Conservation (phyloP, 2,797 vertebrate species). For the Huso huso region DNA sequence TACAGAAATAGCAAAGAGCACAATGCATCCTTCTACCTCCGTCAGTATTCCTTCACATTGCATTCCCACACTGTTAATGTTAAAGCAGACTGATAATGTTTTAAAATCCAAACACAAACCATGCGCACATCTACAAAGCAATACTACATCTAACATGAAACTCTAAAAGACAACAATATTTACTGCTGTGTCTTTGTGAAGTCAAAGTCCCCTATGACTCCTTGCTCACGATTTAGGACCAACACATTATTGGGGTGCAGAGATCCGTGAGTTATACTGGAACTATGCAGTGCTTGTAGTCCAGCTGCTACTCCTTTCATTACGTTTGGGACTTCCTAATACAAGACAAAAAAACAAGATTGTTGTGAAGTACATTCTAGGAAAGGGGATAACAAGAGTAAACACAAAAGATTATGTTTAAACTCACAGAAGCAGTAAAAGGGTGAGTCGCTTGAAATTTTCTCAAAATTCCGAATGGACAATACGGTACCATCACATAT, state of each 20-base stretch:
- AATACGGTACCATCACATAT: conserved; percentile 68
- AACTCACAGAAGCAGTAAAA: conserved; percentile 58
- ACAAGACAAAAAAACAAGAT: neutral
- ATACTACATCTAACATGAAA: no score
- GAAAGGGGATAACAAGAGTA: neutral
- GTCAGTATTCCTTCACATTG: no score
- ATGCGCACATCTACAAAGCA: no score
- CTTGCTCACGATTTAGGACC: conserved; percentile 57
- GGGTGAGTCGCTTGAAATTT: conserved; percentile 50
- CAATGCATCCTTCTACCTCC: no score
- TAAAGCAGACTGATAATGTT: no score
- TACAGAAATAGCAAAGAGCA: no score
- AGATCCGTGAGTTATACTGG: conserved; percentile 56
- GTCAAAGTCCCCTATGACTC: conserved; percentile 71
- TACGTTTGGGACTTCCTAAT: conserved; percentile 59
- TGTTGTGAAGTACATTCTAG: neutral
- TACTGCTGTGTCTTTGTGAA: no score
- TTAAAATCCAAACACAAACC: no score
- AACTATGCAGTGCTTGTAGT: conserved; percentile 53
- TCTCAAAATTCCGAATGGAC: conserved; percentile 50
- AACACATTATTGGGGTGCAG: conserved; percentile 68
- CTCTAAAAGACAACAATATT: no score
- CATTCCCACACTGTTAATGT: no score
- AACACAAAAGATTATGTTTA: neutral
- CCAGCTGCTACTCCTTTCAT: conserved; percentile 67